A percentile compares a stretch with the other conserved stretches of the same genome.
Evolutionary conservation across 2,113 vertebrate species (phyloP).

Genomic region (Sinocyclocheilus anophthalmus): DNA sequence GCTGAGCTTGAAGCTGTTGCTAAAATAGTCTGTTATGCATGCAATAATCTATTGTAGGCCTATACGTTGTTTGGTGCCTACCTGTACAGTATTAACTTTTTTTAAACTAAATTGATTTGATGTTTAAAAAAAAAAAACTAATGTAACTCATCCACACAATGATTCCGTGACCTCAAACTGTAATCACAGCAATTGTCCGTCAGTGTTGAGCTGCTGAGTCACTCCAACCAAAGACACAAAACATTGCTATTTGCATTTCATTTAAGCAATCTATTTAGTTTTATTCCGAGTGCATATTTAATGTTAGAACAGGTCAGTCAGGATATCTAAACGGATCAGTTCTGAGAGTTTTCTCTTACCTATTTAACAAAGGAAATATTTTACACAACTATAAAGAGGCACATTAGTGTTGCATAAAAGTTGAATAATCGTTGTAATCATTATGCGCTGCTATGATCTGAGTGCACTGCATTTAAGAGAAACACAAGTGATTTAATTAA

Average conservation of each 20-base stretch:
- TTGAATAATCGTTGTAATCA: neutral
- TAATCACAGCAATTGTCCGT: neutral
- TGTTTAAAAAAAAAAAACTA: neutral
- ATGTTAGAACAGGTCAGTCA: neutral
- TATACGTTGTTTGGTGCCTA: neutral
- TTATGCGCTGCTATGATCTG: neutral
- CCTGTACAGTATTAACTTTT: neutral
- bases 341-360: neutral
- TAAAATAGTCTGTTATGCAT: neutral
- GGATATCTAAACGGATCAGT: neutral
- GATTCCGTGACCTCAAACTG: neutral
- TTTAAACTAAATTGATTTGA: neutral
- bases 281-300: neutral
- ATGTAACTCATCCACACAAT: neutral
- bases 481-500: neutral
- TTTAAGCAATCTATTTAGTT: neutral
- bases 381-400: neutral
- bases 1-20: too few relatives aligned
- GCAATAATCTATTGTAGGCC: neutral
- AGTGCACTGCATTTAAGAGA: neutral
- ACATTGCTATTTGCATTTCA: neutral
- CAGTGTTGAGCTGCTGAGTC: neutral
- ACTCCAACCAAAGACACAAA: neutral
- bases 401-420: neutral
- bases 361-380: neutral